These are phyloP conservation scores for Gallinago solitaria DNA, from an alignment of 2,797 vertebrate species.

Conservation along the genomic window DNA sequence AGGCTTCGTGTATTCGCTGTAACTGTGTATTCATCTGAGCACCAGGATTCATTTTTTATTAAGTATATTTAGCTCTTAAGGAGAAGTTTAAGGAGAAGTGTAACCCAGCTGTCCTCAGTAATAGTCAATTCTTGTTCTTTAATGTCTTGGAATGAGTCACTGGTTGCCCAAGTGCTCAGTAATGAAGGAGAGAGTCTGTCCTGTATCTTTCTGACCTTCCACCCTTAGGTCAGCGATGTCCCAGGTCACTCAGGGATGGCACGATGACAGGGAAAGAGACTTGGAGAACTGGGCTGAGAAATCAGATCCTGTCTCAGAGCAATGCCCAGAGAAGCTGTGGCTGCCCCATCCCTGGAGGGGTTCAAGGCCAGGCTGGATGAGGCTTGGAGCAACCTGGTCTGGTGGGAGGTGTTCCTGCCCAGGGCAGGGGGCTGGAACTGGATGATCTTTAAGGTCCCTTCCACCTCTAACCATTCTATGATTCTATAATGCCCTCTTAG, in stretches of 20 bases:
- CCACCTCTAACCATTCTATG: too few relatives aligned
- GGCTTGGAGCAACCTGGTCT: too few relatives aligned
- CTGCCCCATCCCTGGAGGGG: too few relatives aligned
- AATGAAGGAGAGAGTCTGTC: not conserved
- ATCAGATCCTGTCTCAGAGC: not conserved
- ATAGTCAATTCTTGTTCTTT: not conserved
- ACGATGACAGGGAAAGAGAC: not conserved
- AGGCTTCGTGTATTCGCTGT: not conserved
- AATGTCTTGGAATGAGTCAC: not conserved
- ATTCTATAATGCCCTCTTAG: not conserved
- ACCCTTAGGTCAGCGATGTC: not conserved
- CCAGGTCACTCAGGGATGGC: not conserved
- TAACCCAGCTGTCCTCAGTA: not conserved
- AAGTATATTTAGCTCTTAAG: not conserved
- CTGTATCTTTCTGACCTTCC: not conserved
- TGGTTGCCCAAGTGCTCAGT: not conserved
- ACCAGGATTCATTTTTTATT: not conserved
- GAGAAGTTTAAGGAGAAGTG: not conserved
- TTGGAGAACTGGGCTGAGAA: not conserved
- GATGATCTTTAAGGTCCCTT: too few relatives aligned
- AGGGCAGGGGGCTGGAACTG: too few relatives aligned
- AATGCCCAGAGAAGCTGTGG: too few relatives aligned
- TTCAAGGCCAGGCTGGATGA: too few relatives aligned
- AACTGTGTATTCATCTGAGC: not conserved
- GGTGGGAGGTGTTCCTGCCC: too few relatives aligned